These are phyloP conservation scores for Brachystomella parvula DNA, from an alignment of 1,140 invertebrate species.

Conservation along the genomic window DNA sequence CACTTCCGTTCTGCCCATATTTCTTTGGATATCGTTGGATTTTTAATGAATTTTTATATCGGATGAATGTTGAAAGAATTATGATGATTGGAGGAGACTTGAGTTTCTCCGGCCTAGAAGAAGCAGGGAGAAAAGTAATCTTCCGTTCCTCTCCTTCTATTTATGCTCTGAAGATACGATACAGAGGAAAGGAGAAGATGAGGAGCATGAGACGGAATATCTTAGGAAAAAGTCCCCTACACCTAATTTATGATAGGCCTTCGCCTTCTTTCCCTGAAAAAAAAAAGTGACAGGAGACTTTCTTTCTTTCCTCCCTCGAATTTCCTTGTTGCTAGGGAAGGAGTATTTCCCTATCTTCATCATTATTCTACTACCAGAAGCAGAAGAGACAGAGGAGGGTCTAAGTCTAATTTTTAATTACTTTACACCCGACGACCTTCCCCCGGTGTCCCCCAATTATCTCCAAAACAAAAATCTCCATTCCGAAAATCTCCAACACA, in stretches of 20 bases:
- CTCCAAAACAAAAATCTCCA: too few species aligned
- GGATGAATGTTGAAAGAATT: constrained; percentile 8
- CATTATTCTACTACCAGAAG: too few species aligned
- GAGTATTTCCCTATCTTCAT: too few species aligned
- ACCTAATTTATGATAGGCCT: background rate
- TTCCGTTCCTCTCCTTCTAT: background rate
- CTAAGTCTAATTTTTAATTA: too few species aligned
- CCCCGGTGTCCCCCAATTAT: too few species aligned
- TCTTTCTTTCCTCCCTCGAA: background rate
- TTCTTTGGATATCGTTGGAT: background rate
- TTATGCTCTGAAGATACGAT: constrained; percentile 1
- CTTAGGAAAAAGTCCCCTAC: constrained; percentile 2
- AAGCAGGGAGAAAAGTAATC: background rate
- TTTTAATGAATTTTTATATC: constrained; percentile 12
- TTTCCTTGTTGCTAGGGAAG: too few species aligned
- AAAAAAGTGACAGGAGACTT: background rate
- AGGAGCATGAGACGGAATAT: constrained; percentile 10
- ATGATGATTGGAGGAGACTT: constrained; percentile 4
- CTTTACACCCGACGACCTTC: too few species aligned
- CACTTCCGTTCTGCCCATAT: too few species aligned
- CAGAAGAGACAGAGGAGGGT: too few species aligned
- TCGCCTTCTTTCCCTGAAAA: background rate
- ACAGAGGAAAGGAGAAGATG: background rate
- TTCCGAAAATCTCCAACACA: too few species aligned
- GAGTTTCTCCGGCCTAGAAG: too few species aligned